These are phyloP conservation scores for Recurvirostra avosetta DNA, from an alignment of 2,113 vertebrate genomes.

Conservation along the genomic window DNA sequence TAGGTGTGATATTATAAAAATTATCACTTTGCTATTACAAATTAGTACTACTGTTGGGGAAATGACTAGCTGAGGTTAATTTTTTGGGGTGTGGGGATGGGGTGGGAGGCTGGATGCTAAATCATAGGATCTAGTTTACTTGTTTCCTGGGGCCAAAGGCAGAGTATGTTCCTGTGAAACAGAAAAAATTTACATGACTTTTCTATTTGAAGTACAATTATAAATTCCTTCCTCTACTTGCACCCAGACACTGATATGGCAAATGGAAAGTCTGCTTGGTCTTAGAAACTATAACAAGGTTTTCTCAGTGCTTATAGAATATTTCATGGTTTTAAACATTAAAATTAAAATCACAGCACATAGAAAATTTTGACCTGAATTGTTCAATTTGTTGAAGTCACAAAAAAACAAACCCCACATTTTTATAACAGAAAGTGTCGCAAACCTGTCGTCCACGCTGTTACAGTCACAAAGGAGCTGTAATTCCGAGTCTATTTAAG, in stretches of 20 bases:
- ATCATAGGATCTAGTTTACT: neutral
- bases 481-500: neutral
- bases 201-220: neutral
- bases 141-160: neutral
- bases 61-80: neutral
- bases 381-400: neutral
- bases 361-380: neutral
- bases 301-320: neutral
- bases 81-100: neutral
- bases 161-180: neutral
- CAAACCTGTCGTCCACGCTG: neutral
- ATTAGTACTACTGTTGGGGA: neutral
- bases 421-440: neutral
- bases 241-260: neutral
- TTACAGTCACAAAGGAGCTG: neutral
- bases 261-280: neutral
- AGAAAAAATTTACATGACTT: neutral
- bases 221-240: neutral
- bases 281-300: neutral
- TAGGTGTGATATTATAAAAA: neutral
- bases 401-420: neutral
- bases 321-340: neutral
- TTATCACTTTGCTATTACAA: neutral
- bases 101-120: neutral
- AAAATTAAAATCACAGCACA: neutral